Base-by-base conservation (phyloP, 2,113 vertebrate species). In the Periophthalmus modestus region DNA sequence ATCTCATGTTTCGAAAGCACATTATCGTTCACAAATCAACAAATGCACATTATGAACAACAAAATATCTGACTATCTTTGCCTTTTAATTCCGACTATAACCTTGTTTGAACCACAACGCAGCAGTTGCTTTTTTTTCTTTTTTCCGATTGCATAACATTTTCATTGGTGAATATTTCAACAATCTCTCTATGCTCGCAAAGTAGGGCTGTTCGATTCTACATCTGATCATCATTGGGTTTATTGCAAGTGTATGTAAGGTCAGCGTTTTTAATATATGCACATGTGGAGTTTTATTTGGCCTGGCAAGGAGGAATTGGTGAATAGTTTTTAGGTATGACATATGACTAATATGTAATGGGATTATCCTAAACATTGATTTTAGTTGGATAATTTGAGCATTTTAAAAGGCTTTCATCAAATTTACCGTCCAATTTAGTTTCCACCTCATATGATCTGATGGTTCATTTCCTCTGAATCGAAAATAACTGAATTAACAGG, bases 1-100 rank as follows among this genome's bases (percentile, higher is more conserved):
- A 68, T 72, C 57, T 71, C 76, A 66, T 73, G 74, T 80, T 74
- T 69, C 75, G 62, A 59, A n/a, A 87, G 73, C 85, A 83, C 81
- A 82, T 71, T 77, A 68, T 79, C 69, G 84, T 81, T 79, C 76
- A 80, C 63, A 82, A 76, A 85, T 72, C 78, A 85, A 39, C 33
- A 43, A 65, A 21, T 39, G 19, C 62, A 39, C 33, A n/a, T 19
- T n/a, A 10, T 12, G 72, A 82, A 82, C 74, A 28, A 57, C 68
- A 57, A 86, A 83, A 91, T 88, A 82, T 80, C 74, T 66, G 36
- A 79, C 21, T 14, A 63, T 59, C 33, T 46, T 54, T 23, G 9
- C 81, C 67, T 75, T 69, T 39, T 75, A 50, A 52, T 58, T 68
- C 61, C 16, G 43, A 34, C 24, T 69, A 46, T 71, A 83, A 84